Percentiles rank a stretch among this genome's conserved stretches.
These are phyloP conservation scores for Calypte anna DNA, from an alignment of 2,113 vertebrate genomes.

Conservation along the genomic window DNA sequence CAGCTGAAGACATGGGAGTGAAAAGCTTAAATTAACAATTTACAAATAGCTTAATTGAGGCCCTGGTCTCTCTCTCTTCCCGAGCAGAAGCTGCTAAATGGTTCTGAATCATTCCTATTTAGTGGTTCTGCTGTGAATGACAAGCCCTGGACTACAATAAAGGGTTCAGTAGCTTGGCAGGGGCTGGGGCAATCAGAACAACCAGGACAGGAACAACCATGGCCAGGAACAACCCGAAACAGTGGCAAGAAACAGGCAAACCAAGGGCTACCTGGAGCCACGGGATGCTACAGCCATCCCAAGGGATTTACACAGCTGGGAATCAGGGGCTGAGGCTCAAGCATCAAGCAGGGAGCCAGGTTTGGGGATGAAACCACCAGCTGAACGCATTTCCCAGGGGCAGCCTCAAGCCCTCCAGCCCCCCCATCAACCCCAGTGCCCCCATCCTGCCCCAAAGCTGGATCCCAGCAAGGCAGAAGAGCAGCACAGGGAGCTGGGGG, in stretches of 20 bases:
- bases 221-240: neutral
- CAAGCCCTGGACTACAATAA: neutral
- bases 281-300: neutral
- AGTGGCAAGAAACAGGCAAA: fast-evolving
- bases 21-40: slow-evolving; percentile 69
- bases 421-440: fast-evolving
- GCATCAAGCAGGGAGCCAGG: neutral
- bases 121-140: neutral
- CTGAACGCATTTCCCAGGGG: fast-evolving
- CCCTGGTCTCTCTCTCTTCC: slow-evolving; percentile 16
- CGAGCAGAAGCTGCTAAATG: slow-evolving; percentile 18
- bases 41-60: slow-evolving; percentile 66
- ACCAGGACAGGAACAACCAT: no score
- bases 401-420: neutral
- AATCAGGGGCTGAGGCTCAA: fast-evolving
- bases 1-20: slow-evolving; percentile 44
- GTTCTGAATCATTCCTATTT: neutral
- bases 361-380: fast-evolving
- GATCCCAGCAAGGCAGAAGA: fast-evolving
- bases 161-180: neutral
- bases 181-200: neutral
- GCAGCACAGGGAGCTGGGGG: no score
- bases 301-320: fast-evolving
- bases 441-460: neutral
- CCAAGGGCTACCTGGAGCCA: fast-evolving